Conservation (phyloP, 2,888 invertebrate species). For the Cyaniris semiargus region DNA sequence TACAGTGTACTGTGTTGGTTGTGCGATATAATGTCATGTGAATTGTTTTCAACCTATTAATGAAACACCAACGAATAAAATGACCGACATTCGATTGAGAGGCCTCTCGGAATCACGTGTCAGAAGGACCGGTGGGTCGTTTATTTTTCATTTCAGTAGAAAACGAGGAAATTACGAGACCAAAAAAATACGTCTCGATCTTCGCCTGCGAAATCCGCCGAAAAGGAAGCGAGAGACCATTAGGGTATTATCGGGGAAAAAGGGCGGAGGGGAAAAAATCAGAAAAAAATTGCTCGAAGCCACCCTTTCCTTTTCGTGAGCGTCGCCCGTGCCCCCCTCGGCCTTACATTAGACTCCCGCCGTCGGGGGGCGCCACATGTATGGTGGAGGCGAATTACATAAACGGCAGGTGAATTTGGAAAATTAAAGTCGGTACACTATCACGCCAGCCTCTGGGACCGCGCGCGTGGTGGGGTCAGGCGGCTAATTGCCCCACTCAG, state of each 20-base stretch:
- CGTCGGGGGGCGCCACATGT: slow-evolving; percentile 63
- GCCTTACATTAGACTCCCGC: slow-evolving; percentile 67
- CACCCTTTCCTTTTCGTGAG: slow-evolving; percentile 78
- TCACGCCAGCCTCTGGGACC: slow-evolving; percentile 49
- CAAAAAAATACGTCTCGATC: slow-evolving; percentile 76
- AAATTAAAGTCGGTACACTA: slow-evolving; percentile 72
- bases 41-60: too few species aligned
- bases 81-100: slow-evolving; percentile 43
- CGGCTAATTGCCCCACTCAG: slow-evolving; percentile 29
- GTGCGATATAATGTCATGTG: too few species aligned
- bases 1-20: too few species aligned
- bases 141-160: slow-evolving; percentile 69
- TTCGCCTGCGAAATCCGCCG: slow-evolving; percentile 65
- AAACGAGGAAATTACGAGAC: slow-evolving; percentile 72
- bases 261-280: slow-evolving; percentile 70
- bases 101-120: slow-evolving; percentile 54
- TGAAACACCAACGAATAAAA: slow-evolving; percentile 38
- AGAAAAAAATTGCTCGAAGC: slow-evolving; percentile 75
- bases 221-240: slow-evolving; percentile 79
- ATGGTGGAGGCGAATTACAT: slow-evolving; percentile 68
- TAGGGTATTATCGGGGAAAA: slow-evolving; percentile 79
- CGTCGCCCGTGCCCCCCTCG: slow-evolving; percentile 66
- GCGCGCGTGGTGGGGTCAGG: slow-evolving; percentile 41
- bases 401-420: slow-evolving; percentile 78
- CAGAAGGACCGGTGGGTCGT: slow-evolving; percentile 56